Evolutionary conservation across 2,888 invertebrate genomes (phyloP).

Genomic region (Rhorus exstirpatorius): DNA sequence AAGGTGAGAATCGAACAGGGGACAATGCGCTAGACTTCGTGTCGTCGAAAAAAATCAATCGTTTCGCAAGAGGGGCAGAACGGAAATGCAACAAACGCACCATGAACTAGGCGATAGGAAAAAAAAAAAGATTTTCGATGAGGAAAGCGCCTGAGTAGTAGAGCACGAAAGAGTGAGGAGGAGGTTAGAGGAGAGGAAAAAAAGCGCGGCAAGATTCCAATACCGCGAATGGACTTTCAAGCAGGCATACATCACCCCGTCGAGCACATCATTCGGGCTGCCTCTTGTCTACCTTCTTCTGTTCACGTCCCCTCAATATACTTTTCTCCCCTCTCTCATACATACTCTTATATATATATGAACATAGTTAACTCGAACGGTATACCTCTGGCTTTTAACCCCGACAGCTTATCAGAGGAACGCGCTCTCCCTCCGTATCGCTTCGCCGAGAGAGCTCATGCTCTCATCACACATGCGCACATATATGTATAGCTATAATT

Average conservation of each 20-base stretch:
- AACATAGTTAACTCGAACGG: slow-evolving; percentile 26
- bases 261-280: slow-evolving; percentile 66
- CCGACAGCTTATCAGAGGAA: slow-evolving; percentile 63
- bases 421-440: slow-evolving; percentile 38
- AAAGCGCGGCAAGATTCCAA: slow-evolving; percentile 80
- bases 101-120: neutral
- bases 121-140: slow-evolving; percentile 14
- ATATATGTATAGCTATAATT: slow-evolving; percentile 39
- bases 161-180: slow-evolving; percentile 13
- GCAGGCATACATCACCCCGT: slow-evolving; percentile 83
- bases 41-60: slow-evolving; percentile 48
- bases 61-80: slow-evolving; percentile 30
- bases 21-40: slow-evolving; percentile 5
- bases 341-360: slow-evolving; percentile 19
- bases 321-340: slow-evolving; percentile 42
- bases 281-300: slow-evolving; percentile 59
- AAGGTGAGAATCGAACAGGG: slow-evolving; percentile 4
- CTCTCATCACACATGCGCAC: slow-evolving; percentile 26
- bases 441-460: slow-evolving; percentile 37
- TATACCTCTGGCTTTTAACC: slow-evolving; percentile 68
- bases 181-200: slow-evolving; percentile 52
- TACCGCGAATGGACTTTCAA: slow-evolving; percentile 85
- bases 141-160: slow-evolving; percentile 18
- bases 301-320: slow-evolving; percentile 46
- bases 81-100: slow-evolving; percentile 36